These are phyloP conservation scores for Neodiprion lecontei DNA, from an alignment of 1,140 invertebrate genomes.

Conservation along the genomic window DNA sequence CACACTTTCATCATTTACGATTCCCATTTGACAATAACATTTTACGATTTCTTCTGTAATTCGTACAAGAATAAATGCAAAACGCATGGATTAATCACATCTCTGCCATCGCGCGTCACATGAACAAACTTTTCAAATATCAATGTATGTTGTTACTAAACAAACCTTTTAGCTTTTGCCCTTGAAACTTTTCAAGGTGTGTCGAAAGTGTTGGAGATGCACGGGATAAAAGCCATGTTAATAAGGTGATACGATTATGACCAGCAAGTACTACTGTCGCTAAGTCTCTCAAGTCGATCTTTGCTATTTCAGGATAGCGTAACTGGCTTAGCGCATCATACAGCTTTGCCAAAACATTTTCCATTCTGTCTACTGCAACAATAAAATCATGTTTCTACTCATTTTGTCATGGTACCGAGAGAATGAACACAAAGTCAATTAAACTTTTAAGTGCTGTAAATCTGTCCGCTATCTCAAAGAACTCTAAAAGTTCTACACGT, in stretches of 20 bases:
- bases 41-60: not conserved
- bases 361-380: not conserved
- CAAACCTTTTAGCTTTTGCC: not conserved
- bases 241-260: not conserved
- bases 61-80: not conserved
- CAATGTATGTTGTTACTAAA: not conserved
- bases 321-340: not conserved
- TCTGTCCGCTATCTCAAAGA: no score
- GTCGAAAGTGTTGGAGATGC: not conserved
- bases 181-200: slow-evolving; percentile 5
- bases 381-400: no score
- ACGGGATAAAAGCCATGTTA: not conserved
- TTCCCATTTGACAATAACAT: not conserved
- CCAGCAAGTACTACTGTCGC: not conserved
- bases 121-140: not conserved
- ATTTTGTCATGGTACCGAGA: no score
- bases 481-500: no score
- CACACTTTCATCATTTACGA: not conserved
- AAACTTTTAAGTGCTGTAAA: no score
- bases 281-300: not conserved
- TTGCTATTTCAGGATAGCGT: not conserved
- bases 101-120: no score
- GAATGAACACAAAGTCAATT: no score
- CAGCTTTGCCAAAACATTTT: not conserved
- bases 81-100: no score